phyloP scores from a whole-genome alignment of 1,140 invertebrate genomes.

The Diuraphis noxia region DNA sequence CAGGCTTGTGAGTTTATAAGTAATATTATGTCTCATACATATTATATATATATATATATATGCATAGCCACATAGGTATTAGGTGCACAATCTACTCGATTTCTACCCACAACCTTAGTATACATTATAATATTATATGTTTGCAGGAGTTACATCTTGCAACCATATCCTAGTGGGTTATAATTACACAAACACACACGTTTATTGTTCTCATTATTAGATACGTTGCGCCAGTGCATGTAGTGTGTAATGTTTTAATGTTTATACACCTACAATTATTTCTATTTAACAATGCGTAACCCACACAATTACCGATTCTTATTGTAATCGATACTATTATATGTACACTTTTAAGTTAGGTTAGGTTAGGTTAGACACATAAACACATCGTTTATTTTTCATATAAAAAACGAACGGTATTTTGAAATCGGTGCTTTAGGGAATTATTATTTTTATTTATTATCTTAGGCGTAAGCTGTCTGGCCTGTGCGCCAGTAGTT shows the following conservation, averaged over 20 bases:
- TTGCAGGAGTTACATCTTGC: not conserved
- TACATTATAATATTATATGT: not conserved
- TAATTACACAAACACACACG: slow-evolving; percentile 3
- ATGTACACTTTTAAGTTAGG: not conserved
- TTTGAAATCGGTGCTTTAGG: not conserved
- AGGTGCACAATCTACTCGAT: not conserved
- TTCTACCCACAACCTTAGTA: not conserved
- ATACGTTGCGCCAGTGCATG: not conserved
- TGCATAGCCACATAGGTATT: not conserved
- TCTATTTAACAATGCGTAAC: slow-evolving; percentile 28
- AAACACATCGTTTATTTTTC: not conserved
- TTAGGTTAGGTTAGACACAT: not conserved
- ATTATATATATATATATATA: not conserved
- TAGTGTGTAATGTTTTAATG: not conserved
- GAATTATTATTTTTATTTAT: not conserved
- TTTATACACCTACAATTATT: slow-evolving; percentile 8
- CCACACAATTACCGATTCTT: not conserved
- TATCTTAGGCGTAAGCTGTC: not conserved
- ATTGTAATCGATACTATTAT: slow-evolving; percentile 28
- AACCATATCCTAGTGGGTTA: not conserved
- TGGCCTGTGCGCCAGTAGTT: not conserved
- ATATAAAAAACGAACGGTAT: not conserved
- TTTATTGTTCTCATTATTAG: not conserved
- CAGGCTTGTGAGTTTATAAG: not conserved
- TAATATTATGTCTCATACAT: not conserved